Evolutionary conservation across 2,797 vertebrate genomes (phyloP).

Genomic region (Acropternis orthonyx): DNA sequence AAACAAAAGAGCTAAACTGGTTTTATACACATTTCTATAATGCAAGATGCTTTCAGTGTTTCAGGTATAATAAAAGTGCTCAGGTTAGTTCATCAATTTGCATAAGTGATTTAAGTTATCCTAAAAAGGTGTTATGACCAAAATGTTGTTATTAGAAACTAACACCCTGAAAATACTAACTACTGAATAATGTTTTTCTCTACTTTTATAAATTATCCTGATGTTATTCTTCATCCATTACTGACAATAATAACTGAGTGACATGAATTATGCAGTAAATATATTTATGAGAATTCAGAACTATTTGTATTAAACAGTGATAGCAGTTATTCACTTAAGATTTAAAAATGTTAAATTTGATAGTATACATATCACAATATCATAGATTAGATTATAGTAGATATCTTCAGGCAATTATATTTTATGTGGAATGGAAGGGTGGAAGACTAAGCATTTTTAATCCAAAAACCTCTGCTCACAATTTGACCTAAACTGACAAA

Average conservation of each 20-base stretch:
- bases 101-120: background rate
- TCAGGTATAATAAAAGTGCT: background rate
- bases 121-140: conserved; percentile 17
- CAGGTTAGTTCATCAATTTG: background rate
- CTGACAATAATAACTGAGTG: conserved; percentile 15
- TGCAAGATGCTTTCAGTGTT: background rate
- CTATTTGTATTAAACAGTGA: conserved; percentile 36
- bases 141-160: conserved; percentile 37
- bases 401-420: conserved; percentile 28
- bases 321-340: conserved; percentile 3
- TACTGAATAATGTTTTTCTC: background rate
- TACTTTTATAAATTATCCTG: conserved; percentile 8
- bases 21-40: background rate
- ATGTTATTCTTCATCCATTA: background rate
- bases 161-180: conserved; percentile 1
- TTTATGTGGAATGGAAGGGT: background rate
- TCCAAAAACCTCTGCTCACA: background rate
- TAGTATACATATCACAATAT: background rate
- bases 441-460: background rate
- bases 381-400: background rate
- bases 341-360: background rate
- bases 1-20: background rate
- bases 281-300: conserved; percentile 28
- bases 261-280: conserved; percentile 31
- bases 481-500: conserved; percentile 33